Evolutionary conservation across 2,113 vertebrate species (phyloP).

Genomic region (Hypanus sabinus): DNA sequence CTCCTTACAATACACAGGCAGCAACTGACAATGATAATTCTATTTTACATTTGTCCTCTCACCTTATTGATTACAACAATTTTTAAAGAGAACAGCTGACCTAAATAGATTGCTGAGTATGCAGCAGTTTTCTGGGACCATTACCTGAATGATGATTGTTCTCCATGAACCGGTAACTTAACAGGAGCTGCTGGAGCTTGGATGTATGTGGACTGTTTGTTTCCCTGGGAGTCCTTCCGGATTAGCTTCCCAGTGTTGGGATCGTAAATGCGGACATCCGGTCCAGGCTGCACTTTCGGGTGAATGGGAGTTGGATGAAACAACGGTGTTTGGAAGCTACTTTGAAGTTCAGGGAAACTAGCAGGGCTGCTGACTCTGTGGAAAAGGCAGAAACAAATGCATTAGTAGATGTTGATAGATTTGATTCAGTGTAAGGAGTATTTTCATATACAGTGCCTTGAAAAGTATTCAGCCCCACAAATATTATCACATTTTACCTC

Average conservation of each 20-base stretch:
- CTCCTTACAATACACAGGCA: background rate
- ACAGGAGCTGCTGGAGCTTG: conserved; percentile 60
- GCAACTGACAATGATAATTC: background rate
- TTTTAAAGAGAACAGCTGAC: background rate
- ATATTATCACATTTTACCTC: no score
- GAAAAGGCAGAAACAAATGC: background rate
- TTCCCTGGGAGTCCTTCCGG: conserved; percentile 60
- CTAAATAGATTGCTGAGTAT: background rate
- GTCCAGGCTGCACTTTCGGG: conserved; percentile 59
- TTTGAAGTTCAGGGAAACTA: conserved; percentile 63
- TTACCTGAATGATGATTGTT: conserved; percentile 81
- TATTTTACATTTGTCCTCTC: background rate
- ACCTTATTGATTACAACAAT: background rate
- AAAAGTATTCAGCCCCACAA: no score
- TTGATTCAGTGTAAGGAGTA: no score
- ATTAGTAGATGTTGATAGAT: background rate
- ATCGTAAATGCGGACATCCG: conserved; percentile 76
- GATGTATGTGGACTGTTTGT: conserved; percentile 54
- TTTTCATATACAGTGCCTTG: background rate
- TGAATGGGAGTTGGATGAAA: conserved; percentile 73
- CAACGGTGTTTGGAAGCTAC: conserved; percentile 56
- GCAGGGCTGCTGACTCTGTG: conserved; percentile 78
- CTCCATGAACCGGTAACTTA: conserved; percentile 57
- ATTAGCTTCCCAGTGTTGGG: conserved; percentile 87
- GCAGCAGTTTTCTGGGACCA: background rate